Base-by-base conservation (phyloP, 2,113 vertebrate genomes). In the Megalops atlanticus region DNA sequence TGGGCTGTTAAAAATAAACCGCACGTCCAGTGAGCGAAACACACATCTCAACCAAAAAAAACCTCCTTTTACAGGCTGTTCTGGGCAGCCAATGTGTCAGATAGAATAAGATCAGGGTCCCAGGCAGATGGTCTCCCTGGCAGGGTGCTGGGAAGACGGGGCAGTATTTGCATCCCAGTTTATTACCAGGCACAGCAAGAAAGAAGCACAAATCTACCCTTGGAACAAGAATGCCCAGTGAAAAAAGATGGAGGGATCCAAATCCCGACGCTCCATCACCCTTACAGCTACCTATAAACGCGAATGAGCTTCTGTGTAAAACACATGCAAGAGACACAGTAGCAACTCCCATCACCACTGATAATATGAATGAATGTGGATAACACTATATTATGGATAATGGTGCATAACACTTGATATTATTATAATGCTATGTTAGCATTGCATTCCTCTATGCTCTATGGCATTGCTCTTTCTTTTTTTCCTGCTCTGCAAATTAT, bases 121-220 rank as follows among this genome's bases (percentile, higher is more conserved):
- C 89, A 89, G 87, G 90, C 96, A 96, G 96, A 96, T 96, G 96
- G 96, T 87, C 87, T 84, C 86, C 92, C 86, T 93, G 91, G 93
- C 92, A 92, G 93, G 93, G 93, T 93, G 93, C 94, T 85, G 84
- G 85, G 89, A 89, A 76, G 86, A 74, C 85, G 82, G 88, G 78
- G 82, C 73, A 78, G 90, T 89, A 90, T 87, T 88, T 88, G 88
- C 86, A 89, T 89, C 80, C 84, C 87, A 91, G 88, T 92, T 93
- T 93, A 92, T 95, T 94, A 95, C 93, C 90, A 85, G 81, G 92
- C 90, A 90, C 91, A 92, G 89, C 92, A 86, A 92, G 89, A 85
- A 88, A 77, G 86, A 86, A 76, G 83, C 81, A 85, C 83, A 82
- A 87, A 90, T 86, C 87, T 81, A 82, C 83, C 85, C 84, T 83